A percentile compares a stretch with the other conserved stretches of the same genome.
These are phyloP conservation scores for Ancistrus triradiatus DNA, from an alignment of 2,113 vertebrate species.

Conservation along the genomic window DNA sequence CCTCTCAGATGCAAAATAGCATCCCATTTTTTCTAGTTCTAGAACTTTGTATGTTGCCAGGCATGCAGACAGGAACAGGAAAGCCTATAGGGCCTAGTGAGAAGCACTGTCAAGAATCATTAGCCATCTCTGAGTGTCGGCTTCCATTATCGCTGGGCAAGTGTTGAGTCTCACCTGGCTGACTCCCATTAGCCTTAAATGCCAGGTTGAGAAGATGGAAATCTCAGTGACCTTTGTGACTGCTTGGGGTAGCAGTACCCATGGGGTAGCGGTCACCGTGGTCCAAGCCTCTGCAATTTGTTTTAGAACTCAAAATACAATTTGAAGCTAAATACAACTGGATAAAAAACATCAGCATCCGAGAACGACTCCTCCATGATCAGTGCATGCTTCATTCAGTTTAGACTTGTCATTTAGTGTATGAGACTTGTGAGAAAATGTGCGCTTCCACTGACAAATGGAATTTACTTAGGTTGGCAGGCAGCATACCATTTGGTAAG, in stretches of 20 bases:
- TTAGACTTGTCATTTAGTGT: too few relatives aligned
- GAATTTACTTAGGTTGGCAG: too few relatives aligned
- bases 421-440: too few relatives aligned
- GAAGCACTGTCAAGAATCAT: conserved; percentile 41
- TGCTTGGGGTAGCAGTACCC: conserved; percentile 22
- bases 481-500: too few relatives aligned
- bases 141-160: conserved; percentile 31
- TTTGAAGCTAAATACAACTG: too few relatives aligned
- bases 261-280: too few relatives aligned
- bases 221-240: conserved; percentile 19
- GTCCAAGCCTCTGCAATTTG: too few relatives aligned
- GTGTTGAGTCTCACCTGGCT: conserved; percentile 30
- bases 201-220: conserved; percentile 15
- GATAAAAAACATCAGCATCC: too few relatives aligned
- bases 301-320: too few relatives aligned
- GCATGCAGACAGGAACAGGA: not conserved
- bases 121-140: conserved; percentile 22
- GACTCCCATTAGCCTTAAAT: conserved; percentile 36
- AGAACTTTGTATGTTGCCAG: conserved; percentile 12
- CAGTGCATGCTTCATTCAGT: too few relatives aligned
- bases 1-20: conserved; percentile 19
- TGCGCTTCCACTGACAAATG: too few relatives aligned
- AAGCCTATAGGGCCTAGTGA: conserved; percentile 8
- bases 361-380: too few relatives aligned
- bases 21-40: conserved; percentile 4